Conservation (phyloP, 2,888 invertebrate genomes). For the Carcina quercana region DNA sequence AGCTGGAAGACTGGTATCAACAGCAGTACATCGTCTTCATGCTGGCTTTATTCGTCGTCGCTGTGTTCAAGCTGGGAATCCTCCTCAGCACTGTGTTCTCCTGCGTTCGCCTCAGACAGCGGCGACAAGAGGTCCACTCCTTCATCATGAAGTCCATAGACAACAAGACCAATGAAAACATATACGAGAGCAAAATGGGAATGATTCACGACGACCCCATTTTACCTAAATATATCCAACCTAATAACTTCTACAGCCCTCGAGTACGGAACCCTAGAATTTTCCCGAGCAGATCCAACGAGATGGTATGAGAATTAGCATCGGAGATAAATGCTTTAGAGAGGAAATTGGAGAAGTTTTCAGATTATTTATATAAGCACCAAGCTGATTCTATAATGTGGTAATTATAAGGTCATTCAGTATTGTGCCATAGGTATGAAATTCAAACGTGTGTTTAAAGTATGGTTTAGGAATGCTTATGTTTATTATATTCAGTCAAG, state of each 20-base stretch:
- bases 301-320: conserved; percentile 72
- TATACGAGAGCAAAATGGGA: conserved; percentile 51
- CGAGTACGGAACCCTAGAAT: conserved; percentile 60
- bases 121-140: conserved; percentile 57
- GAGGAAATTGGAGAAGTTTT: conserved; percentile 64
- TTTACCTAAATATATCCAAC: conserved; percentile 61
- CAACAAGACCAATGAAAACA: conserved; percentile 52
- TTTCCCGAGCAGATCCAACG: conserved; percentile 61
- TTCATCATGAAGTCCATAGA: conserved; percentile 53
- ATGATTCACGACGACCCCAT: conserved; percentile 51
- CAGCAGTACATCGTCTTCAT: conserved; percentile 82
- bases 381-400: conserved; percentile 77
- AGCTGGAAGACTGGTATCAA: conserved; percentile 84
- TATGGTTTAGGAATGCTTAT: neutral
- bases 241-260: conserved; percentile 66
- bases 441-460: neutral
- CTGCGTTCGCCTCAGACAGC: conserved; percentile 77
- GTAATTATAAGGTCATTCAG: conserved; percentile 33
- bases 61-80: conserved; percentile 83
- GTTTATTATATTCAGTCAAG: too few relatives aligned
- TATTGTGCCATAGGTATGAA: conserved; percentile 28
- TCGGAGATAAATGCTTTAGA: conserved; percentile 73
- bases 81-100: conserved; percentile 81
- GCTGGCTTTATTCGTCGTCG: conserved; percentile 77
- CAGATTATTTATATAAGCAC: conserved; percentile 66